Conservation (phyloP, 2,797 vertebrate genomes). For the Enteromius trimaculatus region DNA sequence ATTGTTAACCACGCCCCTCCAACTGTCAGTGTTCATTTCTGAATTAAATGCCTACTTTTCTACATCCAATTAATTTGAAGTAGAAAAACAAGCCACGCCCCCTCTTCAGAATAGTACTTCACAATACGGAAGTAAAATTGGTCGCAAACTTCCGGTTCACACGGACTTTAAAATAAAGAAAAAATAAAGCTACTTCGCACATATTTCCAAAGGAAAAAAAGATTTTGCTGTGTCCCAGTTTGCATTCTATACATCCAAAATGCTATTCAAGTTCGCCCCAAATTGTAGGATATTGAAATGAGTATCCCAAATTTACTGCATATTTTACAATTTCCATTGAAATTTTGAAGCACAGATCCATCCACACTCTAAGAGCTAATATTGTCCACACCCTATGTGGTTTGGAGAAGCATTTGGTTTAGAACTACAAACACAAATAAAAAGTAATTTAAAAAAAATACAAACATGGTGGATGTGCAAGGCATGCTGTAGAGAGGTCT, state of each 20-base stretch:
- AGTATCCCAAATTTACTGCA: not conserved
- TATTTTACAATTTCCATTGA: not conserved
- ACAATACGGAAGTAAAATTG: no score
- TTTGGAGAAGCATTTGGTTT: not conserved
- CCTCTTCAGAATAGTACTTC: no score
- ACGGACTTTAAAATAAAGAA: no score
- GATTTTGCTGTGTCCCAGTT: not conserved
- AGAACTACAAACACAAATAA: conserved; percentile 5
- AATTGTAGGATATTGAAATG: not conserved
- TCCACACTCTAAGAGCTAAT: not conserved
- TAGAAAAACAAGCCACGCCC: no score
- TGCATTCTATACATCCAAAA: not conserved
- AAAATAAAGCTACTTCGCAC: not conserved
- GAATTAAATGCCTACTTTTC: no score
- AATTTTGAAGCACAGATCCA: not conserved
- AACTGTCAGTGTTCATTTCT: no score
- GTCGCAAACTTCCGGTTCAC: no score
- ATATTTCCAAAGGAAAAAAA: not conserved
- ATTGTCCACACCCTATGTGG: not conserved
- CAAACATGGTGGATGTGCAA: not conserved
- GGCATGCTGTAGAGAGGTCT: not conserved
- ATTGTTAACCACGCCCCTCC: no score
- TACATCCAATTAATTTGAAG: no score
- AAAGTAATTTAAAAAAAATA: not conserved
- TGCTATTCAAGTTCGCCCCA: not conserved